Percentiles rank a stretch among this genome's conserved stretches.
phyloP scores from a whole-genome alignment of 2,113 vertebrate species.

The Agapornis roseicollis region DNA sequence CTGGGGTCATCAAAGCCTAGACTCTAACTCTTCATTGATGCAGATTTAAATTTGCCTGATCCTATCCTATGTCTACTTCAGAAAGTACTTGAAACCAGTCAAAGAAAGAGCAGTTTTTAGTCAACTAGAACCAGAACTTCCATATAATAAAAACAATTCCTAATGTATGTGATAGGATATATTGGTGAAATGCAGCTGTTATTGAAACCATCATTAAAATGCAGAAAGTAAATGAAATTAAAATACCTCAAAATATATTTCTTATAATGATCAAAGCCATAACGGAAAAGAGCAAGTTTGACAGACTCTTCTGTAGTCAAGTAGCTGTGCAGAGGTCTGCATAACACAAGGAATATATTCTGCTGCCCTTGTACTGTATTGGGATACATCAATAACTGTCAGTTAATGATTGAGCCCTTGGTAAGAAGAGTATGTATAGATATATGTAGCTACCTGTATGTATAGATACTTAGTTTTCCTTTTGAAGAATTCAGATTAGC shows the following conservation, averaged over 20 bases:
- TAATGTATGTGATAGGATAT: neutral
- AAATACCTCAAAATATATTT: neutral
- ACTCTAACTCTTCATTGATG: neutral
- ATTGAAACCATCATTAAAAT: neutral
- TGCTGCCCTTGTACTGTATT: neutral
- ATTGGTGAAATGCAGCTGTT: neutral
- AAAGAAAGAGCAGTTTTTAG: neutral
- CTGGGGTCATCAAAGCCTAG: neutral
- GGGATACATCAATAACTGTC: neutral
- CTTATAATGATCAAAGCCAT: neutral
- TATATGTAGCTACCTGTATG: neutral
- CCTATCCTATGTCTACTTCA: neutral
- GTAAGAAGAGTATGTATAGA: neutral
- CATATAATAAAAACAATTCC: neutral
- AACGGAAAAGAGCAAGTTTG: neutral
- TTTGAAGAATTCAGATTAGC: slow-evolving; percentile 19
- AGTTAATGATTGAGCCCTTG: neutral
- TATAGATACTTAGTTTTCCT: neutral
- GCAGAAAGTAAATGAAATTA: neutral
- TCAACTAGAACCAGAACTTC: neutral
- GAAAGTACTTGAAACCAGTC: neutral
- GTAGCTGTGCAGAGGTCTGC: neutral
- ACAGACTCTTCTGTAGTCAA: neutral
- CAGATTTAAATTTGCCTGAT: neutral
- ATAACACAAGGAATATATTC: neutral